phyloP scores from a whole-genome alignment of 2,797 vertebrate species.

The Eidolon dupreanum region DNA sequence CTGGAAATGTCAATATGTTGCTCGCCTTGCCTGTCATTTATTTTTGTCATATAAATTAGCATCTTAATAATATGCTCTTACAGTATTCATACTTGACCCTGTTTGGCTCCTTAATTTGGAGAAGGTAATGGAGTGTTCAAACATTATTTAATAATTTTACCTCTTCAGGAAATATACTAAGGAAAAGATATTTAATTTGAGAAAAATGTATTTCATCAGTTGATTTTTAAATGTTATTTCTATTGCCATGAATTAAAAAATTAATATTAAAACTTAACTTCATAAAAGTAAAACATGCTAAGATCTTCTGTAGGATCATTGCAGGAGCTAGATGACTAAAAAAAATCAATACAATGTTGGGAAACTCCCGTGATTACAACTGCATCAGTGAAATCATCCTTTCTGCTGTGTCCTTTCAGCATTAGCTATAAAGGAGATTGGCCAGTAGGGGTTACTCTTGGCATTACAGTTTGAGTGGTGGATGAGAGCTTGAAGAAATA shows the following conservation, averaged over 20 bases:
- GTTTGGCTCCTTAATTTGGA: neutral
- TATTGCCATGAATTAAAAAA: neutral
- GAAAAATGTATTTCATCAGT: neutral
- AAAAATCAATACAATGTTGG: neutral
- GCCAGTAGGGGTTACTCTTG: slow-evolving; percentile 50
- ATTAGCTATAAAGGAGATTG: neutral
- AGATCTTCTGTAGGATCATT: neutral
- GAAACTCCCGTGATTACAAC: neutral
- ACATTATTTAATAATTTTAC: neutral
- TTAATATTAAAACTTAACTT: neutral
- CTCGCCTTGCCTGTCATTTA: neutral
- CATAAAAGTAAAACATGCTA: neutral
- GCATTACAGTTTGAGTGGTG: neutral
- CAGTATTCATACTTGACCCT: neutral
- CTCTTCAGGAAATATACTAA: neutral
- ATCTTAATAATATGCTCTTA: neutral
- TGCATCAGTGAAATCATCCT: neutral
- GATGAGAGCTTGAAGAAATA: neutral
- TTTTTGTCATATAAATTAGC: neutral
- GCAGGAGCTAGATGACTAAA: neutral
- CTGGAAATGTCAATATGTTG: neutral
- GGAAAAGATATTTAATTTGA: neutral
- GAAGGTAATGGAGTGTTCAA: neutral
- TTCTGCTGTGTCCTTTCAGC: neutral
- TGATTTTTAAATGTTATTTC: slow-evolving; percentile 11